Evolutionary conservation across 2,113 vertebrate species (phyloP).

Genomic region (Oryzias curvinotus): DNA sequence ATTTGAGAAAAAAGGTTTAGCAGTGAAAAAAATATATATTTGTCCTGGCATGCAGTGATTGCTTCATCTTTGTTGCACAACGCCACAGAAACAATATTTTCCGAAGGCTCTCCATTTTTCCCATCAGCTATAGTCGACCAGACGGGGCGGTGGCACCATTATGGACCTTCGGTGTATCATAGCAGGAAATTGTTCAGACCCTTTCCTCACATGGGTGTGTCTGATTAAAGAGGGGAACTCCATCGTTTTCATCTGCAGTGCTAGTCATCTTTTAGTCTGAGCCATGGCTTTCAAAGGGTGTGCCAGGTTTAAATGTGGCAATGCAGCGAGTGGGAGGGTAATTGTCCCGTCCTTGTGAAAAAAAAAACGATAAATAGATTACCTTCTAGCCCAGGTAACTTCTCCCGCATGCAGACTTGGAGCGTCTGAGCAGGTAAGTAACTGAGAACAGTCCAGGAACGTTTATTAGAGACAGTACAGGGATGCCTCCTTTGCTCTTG

Average conservation of each 20-base stretch:
- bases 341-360: neutral
- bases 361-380: neutral
- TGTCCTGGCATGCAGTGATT: constrained; percentile 24
- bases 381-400: constrained; percentile 29
- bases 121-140: neutral
- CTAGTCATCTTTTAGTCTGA: neutral
- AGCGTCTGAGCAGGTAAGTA: constrained; percentile 51
- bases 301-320: neutral
- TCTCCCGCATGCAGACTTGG: constrained; percentile 13
- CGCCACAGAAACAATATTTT: neutral
- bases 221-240: constrained; percentile 10
- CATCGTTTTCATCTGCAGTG: constrained; percentile 1
- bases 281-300: constrained; percentile 8
- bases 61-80: constrained; percentile 29
- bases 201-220: constrained; percentile 24
- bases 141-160: neutral
- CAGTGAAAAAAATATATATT: constrained; percentile 3
- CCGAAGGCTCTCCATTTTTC: neutral
- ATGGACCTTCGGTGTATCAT: neutral
- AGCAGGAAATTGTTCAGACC: constrained; percentile 4
- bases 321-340: constrained; percentile 39
- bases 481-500: constrained; percentile 6
- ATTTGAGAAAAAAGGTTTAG: constrained; percentile 3
- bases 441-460: neutral
- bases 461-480: neutral